phyloP scores from a whole-genome alignment of 2,113 vertebrate genomes.

The Salvelinus fontinalis region DNA sequence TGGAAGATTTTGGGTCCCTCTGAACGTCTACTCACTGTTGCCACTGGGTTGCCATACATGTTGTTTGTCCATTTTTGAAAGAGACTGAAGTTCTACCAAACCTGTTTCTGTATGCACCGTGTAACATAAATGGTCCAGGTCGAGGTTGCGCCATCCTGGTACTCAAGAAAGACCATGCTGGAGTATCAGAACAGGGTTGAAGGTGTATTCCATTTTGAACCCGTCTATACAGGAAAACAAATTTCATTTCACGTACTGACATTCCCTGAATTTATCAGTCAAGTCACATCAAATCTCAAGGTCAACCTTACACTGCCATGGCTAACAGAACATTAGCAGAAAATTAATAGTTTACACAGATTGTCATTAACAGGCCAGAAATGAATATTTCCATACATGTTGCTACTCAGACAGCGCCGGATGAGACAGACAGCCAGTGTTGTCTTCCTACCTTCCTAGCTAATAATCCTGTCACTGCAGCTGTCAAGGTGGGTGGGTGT shows the following conservation, averaged over 20 bases:
- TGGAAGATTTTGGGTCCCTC: too few species aligned
- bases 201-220: too few species aligned
- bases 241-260: too few species aligned
- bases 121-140: too few species aligned
- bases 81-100: neutral
- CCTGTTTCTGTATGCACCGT: neutral
- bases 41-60: neutral
- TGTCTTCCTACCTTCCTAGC: slow-evolving; percentile 1
- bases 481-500: slow-evolving; percentile 28
- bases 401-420: slow-evolving; percentile 13
- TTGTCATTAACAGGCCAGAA: neutral
- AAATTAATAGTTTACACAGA: neutral
- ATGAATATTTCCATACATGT: slow-evolving; percentile 14
- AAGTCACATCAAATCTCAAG: too few species aligned
- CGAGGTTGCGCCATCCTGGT: too few species aligned
- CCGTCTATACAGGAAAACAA: too few species aligned
- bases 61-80: neutral
- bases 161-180: too few species aligned
- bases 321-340: neutral
- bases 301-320: too few species aligned
- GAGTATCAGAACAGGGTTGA: too few species aligned
- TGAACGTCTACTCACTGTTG: neutral
- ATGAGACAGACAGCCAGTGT: slow-evolving; percentile 1
- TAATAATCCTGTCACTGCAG: slow-evolving; percentile 37
- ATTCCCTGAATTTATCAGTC: too few species aligned